Base-by-base conservation (phyloP, 2,113 vertebrate genomes). In the Lipotes vexillifer region DNA sequence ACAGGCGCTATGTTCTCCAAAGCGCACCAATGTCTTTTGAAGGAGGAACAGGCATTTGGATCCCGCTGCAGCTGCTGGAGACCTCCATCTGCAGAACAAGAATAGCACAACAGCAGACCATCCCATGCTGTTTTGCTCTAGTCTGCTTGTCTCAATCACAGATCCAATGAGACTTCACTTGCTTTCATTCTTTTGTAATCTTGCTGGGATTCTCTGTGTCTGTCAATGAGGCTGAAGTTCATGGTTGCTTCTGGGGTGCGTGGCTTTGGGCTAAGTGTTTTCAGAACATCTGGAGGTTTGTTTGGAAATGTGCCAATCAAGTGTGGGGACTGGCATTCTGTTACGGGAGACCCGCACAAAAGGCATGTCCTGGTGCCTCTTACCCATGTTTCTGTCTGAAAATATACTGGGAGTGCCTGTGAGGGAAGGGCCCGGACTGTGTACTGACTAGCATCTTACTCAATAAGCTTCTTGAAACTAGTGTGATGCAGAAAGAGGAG, bases 391-490 rank as follows among this genome's bases (percentile, higher is more conserved):
- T 74, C 57, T 63, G 46, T 69, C 81, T 78, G 89, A 36, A 71
- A 90, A 78, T 27, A 52, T 0, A 9, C 46, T 9, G 0, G 49
- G 74, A 3, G 14, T 23, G 25, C 33, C 8, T 14, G 8, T 31
- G n/a, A 46, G 68, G 27, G 23, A 29, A 9, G 23, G 38, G 25
- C 55, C 57, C 3, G 18, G 63, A 17, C 55, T 44, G 20, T 69
- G 33, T 4, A 1, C 31, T 1, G 3, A 85, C 1, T 31, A 2
- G 49, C 0, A 3, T 36, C 52, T 49, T 36, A 8, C 6, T 36
- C 57, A 21, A 2, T 14, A 38, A 91, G 25, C 29, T 29, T 72
- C 38, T 61, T 14, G 41, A 21, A 77, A 14, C n/a, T 27, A 46
- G 29, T 13, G 6, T 57, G 29, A 41, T n/a, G 18, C 2, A 2